Percentiles rank a stretch among this genome's conserved stretches.
Conservation (phyloP, 2,797 vertebrate species). For the Acanthiza pusilla region DNA sequence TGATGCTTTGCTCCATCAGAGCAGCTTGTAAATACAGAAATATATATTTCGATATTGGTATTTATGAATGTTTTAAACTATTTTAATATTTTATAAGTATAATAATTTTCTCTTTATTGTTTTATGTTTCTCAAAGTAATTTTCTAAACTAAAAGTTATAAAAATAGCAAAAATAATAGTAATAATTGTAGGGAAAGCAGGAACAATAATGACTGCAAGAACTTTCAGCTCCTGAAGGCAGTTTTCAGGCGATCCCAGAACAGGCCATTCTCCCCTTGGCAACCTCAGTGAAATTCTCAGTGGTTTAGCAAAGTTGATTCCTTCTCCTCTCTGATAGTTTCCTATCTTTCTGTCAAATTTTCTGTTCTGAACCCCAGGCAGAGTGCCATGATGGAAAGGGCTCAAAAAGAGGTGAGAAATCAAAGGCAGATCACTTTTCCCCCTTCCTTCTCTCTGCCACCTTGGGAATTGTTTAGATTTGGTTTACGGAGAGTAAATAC, state of each 20-base stretch:
- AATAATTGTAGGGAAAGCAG: not conserved
- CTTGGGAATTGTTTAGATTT: not conserved
- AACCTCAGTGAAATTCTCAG: not conserved
- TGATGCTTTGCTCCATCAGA: not conserved
- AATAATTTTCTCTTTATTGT: not conserved
- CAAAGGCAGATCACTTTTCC: not conserved
- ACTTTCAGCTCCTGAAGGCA: not conserved
- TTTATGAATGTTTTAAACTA: not conserved
- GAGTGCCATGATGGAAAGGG: not conserved
- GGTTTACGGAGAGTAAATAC: not conserved
- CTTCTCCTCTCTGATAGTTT: not conserved
- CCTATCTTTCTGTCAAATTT: not conserved
- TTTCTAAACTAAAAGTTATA: not conserved
- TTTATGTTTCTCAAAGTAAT: not conserved
- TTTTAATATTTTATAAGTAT: not conserved
- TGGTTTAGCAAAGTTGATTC: not conserved
- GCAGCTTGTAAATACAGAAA: not conserved
- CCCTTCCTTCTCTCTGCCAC: not conserved
- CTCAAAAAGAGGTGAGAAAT: not conserved
- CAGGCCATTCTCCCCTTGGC: not conserved
- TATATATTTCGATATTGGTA: not conserved
- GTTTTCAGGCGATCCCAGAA: not conserved
- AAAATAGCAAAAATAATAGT: not conserved
- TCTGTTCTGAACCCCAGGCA: not conserved
- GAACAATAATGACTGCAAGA: not conserved